These are phyloP conservation scores for Thecophora atra DNA, from an alignment of 2,888 invertebrate genomes.

Conservation along the genomic window DNA sequence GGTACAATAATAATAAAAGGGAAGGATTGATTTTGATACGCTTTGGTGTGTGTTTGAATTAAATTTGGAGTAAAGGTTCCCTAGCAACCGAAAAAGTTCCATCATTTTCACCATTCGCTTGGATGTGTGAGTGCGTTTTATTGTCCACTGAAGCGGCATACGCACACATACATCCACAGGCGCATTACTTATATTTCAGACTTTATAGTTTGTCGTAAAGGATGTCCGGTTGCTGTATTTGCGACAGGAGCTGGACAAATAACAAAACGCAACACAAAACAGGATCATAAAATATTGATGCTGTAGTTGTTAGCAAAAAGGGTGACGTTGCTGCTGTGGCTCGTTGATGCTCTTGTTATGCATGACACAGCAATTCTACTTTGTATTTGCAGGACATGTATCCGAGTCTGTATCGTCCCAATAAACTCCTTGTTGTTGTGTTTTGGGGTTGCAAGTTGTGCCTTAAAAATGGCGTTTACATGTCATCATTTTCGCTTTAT, in stretches of 20 bases:
- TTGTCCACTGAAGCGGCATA: background rate
- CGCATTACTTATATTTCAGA: background rate
- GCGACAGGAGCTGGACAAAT: conserved; percentile 25
- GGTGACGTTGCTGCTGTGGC: conserved; percentile 21
- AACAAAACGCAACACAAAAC: conserved; percentile 25
- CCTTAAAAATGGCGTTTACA: conserved; percentile 28
- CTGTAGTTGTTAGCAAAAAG: conserved; percentile 13
- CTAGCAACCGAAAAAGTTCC: too few relatives aligned
- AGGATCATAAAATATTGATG: conserved; percentile 27
- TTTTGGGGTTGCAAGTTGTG: background rate
- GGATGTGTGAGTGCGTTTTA: conserved; percentile 1
- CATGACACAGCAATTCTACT: background rate
- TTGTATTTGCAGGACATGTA: background rate
- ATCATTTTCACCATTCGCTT: background rate
- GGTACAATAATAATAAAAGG: background rate
- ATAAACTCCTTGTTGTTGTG: background rate
- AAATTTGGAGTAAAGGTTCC: too few relatives aligned
- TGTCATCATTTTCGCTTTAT: conserved; percentile 40
- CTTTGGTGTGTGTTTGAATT: background rate
- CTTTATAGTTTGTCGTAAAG: conserved; percentile 33
- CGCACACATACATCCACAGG: background rate
- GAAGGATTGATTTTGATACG: background rate
- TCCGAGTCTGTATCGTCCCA: background rate
- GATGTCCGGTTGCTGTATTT: conserved; percentile 30
- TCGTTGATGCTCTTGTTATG: background rate